These are phyloP conservation scores for Drosophila ezoana DNA, from an alignment of 2,888 invertebrate genomes.

Conservation along the genomic window DNA sequence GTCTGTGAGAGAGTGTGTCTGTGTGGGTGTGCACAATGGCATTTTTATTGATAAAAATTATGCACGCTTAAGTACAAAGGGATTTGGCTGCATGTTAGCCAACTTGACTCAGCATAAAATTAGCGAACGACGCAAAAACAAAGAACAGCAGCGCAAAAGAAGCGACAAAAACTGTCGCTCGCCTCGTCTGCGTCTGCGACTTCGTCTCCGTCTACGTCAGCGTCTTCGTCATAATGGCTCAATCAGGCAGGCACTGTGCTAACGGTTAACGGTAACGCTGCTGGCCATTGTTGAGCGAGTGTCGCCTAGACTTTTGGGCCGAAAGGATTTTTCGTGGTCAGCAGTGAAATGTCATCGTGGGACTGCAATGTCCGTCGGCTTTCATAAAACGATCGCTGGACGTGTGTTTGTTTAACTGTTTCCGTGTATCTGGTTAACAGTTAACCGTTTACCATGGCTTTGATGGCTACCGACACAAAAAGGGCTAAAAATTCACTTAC, in stretches of 20 bases:
- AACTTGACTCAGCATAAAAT: slow-evolving; percentile 76
- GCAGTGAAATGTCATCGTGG: slow-evolving; percentile 49
- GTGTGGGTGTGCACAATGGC: slow-evolving; percentile 41
- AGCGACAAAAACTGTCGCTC: slow-evolving; percentile 32
- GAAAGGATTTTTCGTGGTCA: slow-evolving; percentile 60
- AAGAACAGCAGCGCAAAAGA: slow-evolving; percentile 19
- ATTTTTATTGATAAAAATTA: slow-evolving; percentile 78
- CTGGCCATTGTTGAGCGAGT: slow-evolving; percentile 55
- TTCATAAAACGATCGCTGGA: slow-evolving; percentile 51
- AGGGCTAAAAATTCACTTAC: background rate
- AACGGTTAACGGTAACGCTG: slow-evolving; percentile 38
- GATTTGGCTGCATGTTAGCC: slow-evolving; percentile 62
- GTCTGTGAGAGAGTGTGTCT: too few relatives aligned
- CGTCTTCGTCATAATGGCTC: slow-evolving; percentile 71
- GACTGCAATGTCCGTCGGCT: slow-evolving; percentile 52
- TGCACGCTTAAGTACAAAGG: slow-evolving; percentile 66
- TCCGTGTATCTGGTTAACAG: slow-evolving; percentile 21
- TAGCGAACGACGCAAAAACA: slow-evolving; percentile 50
- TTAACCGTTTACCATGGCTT: slow-evolving; percentile 34
- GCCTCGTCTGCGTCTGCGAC: slow-evolving; percentile 42
- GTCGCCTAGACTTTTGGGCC: slow-evolving; percentile 44
- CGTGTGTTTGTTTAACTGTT: slow-evolving; percentile 61
- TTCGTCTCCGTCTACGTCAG: slow-evolving; percentile 9
- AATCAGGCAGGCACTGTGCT: slow-evolving; percentile 57
- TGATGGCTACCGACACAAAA: slow-evolving; percentile 49